Base-by-base conservation (phyloP, 2,888 invertebrate genomes). In the Limnephilus rhombicus region DNA sequence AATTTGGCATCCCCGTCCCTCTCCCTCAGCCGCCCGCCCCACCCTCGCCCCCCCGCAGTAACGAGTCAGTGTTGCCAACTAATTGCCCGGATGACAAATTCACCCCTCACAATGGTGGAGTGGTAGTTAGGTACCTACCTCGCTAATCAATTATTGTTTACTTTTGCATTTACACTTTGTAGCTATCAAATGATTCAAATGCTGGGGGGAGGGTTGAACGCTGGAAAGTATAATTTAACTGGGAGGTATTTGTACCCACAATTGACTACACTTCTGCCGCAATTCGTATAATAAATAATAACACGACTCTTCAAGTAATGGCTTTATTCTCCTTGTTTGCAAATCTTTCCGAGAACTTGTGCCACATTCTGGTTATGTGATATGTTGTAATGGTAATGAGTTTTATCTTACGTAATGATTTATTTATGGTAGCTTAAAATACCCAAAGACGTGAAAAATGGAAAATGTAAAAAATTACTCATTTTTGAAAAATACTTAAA, bases 41-140 rank as follows among this genome's bases (percentile, higher is more conserved):
- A 68, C 49, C 87, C 5, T 4, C 49, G 29, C 87, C 18, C 53
- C 53, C 87, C 29, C 53, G 87, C 53, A 31, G 87, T 87, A 87
- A 87, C 87, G 87, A 87, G 87, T 53, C 87, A 87, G 87, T 87
- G 87, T 68, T 87, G 87, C 87, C 87, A 31, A 29, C 92, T 92
- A 92, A 92, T 92, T 92, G 92, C 89, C 87, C 92, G 91, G 85
- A 92, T 89, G 91, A 89, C 92, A 92, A 92, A 92, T 89, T 91
- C 91, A 92, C 91, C 89, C 89, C 89, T 87, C 87, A 68, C 87
- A 87, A 87, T 87, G 87, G 87, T 68, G 2, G 68, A 68, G 53
- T 68, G 68, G 87, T 53, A 87, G 87, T 53, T 34, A 86, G 41
- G 41, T 86, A 86, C 85, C 87, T 68, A 68, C n/a, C 82, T 24